These are phyloP conservation scores for Cololabis saira DNA, from an alignment of 2,113 vertebrate species.

Conservation along the genomic window DNA sequence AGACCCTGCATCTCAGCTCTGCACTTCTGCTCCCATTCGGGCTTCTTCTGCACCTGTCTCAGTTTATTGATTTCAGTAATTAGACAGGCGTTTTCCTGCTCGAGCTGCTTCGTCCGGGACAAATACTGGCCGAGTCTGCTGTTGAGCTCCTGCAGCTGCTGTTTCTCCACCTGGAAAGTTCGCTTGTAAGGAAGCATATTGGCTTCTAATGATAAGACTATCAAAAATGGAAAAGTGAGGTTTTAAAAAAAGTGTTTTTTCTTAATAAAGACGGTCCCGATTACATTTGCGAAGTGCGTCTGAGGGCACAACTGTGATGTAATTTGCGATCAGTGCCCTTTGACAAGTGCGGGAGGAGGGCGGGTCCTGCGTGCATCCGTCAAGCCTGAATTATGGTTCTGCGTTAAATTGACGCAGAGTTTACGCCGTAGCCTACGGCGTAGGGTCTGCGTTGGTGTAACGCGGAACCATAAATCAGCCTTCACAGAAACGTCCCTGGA, in stretches of 20 bases:
- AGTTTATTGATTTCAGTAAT: slow-evolving; percentile 79
- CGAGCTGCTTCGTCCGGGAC: slow-evolving; percentile 86
- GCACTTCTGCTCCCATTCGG: slow-evolving; percentile 61
- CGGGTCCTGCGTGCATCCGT: slow-evolving; percentile 52
- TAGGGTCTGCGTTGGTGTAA: no score
- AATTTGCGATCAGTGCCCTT: slow-evolving; percentile 50
- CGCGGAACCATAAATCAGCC: no score
- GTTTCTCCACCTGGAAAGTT: slow-evolving; percentile 84
- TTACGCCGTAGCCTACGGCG: no score
- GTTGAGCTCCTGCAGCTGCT: slow-evolving; percentile 88
- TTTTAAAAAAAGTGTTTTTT: background rate
- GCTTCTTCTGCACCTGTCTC: slow-evolving; percentile 67
- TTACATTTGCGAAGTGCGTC: slow-evolving; percentile 37
- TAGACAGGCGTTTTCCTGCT: slow-evolving; percentile 86
- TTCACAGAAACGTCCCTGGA: slow-evolving; percentile 50
- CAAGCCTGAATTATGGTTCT: no score
- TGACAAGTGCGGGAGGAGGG: slow-evolving; percentile 76
- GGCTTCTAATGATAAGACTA: background rate
- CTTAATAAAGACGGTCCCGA: background rate
- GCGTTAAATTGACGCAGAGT: no score
- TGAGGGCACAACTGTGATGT: slow-evolving; percentile 51
- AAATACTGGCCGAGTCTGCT: slow-evolving; percentile 87
- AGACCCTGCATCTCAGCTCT: slow-evolving; percentile 80
- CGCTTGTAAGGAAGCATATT: slow-evolving; percentile 83
- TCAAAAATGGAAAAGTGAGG: background rate